These are phyloP conservation scores for Phycodurus eques DNA, from an alignment of 2,113 vertebrate genomes.

Conservation along the genomic window DNA sequence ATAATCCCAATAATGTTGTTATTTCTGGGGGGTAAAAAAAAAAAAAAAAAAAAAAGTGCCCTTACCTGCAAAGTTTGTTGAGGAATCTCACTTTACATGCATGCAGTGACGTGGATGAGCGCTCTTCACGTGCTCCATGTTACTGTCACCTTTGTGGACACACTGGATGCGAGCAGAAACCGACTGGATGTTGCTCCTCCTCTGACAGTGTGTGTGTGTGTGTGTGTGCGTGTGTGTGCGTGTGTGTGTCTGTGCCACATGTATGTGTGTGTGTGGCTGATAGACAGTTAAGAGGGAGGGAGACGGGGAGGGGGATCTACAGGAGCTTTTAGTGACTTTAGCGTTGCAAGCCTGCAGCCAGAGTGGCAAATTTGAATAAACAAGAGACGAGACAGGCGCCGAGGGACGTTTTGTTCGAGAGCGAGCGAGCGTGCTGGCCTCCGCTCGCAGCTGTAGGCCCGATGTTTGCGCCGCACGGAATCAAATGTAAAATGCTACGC, in stretches of 20 bases:
- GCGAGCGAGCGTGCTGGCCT: slow-evolving; percentile 45
- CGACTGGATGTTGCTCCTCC: slow-evolving; percentile 51
- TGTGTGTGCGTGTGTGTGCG: slow-evolving; percentile 14
- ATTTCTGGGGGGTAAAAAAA: too few relatives aligned
- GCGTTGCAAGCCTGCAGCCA: slow-evolving; percentile 49
- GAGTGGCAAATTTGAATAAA: slow-evolving; percentile 44
- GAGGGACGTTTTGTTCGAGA: slow-evolving; percentile 40
- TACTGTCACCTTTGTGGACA: slow-evolving; percentile 35
- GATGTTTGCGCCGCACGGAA: slow-evolving; percentile 22
- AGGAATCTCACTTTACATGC: slow-evolving; percentile 36
- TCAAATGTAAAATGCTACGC: slow-evolving; percentile 32
- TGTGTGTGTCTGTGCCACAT: neutral
- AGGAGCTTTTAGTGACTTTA: slow-evolving; percentile 43
- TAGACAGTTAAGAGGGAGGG: slow-evolving; percentile 29
- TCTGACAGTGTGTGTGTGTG: slow-evolving; percentile 39
- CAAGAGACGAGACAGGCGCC: slow-evolving; percentile 10
- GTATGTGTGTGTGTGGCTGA: slow-evolving; percentile 28
- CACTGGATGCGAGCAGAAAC: slow-evolving; percentile 40
- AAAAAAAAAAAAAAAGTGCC: neutral
- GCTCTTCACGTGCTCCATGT: slow-evolving; percentile 49
- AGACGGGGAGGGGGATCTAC: slow-evolving; percentile 34
- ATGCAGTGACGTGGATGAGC: slow-evolving; percentile 27
- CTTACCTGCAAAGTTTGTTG: slow-evolving; percentile 36
- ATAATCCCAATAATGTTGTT: neutral
- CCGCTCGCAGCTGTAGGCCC: slow-evolving; percentile 27